Percentiles rank a stretch among this genome's conserved stretches.
Evolutionary conservation across 1,140 invertebrate genomes (phyloP).

Genomic region (Caenorhabditis briggsae): DNA sequence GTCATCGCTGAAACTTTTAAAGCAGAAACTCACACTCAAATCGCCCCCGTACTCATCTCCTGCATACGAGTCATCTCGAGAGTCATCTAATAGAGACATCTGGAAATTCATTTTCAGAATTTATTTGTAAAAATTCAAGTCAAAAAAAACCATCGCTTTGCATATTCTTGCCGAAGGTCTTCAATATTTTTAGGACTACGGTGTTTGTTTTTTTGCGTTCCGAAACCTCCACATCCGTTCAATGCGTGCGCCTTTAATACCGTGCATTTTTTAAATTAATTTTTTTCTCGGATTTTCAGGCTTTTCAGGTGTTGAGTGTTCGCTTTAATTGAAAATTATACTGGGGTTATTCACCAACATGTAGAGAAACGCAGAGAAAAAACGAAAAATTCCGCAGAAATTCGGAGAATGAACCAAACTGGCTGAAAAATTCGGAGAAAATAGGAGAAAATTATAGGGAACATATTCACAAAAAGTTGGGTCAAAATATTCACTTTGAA

Average conservation of each 20-base stretch:
- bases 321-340: too few species aligned
- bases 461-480: too few species aligned
- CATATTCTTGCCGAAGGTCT: neutral
- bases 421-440: too few species aligned
- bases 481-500: too few species aligned
- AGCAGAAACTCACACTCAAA: neutral
- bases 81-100: constrained; percentile 4
- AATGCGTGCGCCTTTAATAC: constrained; percentile 16
- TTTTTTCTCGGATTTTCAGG: neutral
- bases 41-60: neutral
- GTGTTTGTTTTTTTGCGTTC: neutral
- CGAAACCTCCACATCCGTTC: neutral
- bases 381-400: too few species aligned
- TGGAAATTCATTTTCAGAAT: neutral
- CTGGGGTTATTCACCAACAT: too few species aligned
- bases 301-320: too few species aligned
- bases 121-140: neutral
- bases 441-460: too few species aligned
- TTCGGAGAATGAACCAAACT: too few species aligned
- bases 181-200: constrained; percentile 30
- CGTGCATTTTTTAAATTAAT: neutral
- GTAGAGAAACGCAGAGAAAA: too few species aligned
- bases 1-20: neutral
- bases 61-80: neutral
- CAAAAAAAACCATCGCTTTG: neutral